Percentiles rank a stretch among this genome's conserved stretches.
Conservation (phyloP, 1,140 invertebrate species). For the Penaeus japonicus region DNA sequence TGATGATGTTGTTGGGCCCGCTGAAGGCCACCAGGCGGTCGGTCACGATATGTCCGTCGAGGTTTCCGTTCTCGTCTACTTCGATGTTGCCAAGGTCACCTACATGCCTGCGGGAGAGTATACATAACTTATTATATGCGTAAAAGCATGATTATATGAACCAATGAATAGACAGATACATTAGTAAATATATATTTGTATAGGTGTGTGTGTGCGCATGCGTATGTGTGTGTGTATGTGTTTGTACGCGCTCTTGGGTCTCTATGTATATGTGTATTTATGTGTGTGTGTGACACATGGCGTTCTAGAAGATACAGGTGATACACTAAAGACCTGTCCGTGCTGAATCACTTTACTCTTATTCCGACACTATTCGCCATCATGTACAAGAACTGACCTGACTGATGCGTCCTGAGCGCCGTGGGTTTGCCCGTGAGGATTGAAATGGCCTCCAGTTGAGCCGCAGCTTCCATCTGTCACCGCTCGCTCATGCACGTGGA, state of each 20-base stretch:
- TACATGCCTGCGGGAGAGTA: constrained; percentile 73
- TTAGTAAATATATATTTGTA: background rate
- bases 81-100: constrained; percentile 90
- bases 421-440: constrained; percentile 77
- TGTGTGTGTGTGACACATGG: too few relatives aligned
- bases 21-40: constrained; percentile 35
- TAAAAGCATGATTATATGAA: background rate
- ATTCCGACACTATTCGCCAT: too few relatives aligned
- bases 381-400: constrained; percentile 16
- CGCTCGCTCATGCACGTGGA: constrained; percentile 90
- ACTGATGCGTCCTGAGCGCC: constrained; percentile 74
- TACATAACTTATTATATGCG: background rate
- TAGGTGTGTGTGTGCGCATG: background rate
- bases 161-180: background rate
- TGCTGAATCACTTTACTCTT: too few relatives aligned
- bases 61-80: constrained; percentile 71
- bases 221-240: background rate
- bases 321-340: too few relatives aligned
- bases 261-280: background rate
- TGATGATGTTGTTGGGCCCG: constrained; percentile 40
- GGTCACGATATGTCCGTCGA: constrained; percentile 69
- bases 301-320: too few relatives aligned
- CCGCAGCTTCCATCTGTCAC: constrained; percentile 74
- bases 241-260: background rate
- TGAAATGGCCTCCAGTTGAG: constrained; percentile 80